Evolutionary conservation across 2,797 vertebrate species (phyloP), one percentile per base, ranked within the genome.

Genomic region (Triplophysa bombifrons): DNA sequence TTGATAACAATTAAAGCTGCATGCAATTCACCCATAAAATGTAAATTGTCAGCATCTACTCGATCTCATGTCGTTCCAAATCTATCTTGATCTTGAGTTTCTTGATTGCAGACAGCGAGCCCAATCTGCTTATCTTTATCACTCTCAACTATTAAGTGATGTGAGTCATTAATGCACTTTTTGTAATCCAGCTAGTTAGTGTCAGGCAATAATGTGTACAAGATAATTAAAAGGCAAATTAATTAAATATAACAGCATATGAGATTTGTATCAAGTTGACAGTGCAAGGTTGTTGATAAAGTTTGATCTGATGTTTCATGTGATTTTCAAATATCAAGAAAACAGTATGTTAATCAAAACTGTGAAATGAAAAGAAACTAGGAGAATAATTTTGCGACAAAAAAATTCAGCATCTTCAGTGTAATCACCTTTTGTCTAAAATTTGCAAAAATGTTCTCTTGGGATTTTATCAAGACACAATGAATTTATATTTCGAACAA

Each of bases 1-100:
- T 25, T 68, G 22, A 22, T n/a, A 76, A 41, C 20, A 65, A 64
- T 64, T 70, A 27, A 74, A 41, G 14, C 61, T 55, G 22, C 25
- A 44, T 55, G 22, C 25, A 55, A 38, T 34, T 60, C 10, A 22
- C 13, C 27, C 27, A 51, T 34, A 16, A 34, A 55, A 41, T 41
- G 3, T n/a, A 41, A 17, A 17, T 17, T 34, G 25, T 63, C 14
- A 63, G 25, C 16, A n/a, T 64, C n/a, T 38, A 12, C 19, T 17
- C 16, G n/a, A 65, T 41, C 17, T 65, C 10, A 41, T 5, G 11
- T 38, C 22, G 14, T 61, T 30, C 16, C 16, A 17, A 34, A 34
- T 13, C 7, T 13, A 13, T 63, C 16, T 30, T 17, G 60, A 63
- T 63, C 27, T 63, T 17, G 27, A 34, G 27, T 63, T 34, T 34